A percentile compares a stretch with the other conserved stretches of the same genome.
phyloP scores from a whole-genome alignment of 2,888 invertebrate genomes.

The Papilio elwesi region DNA sequence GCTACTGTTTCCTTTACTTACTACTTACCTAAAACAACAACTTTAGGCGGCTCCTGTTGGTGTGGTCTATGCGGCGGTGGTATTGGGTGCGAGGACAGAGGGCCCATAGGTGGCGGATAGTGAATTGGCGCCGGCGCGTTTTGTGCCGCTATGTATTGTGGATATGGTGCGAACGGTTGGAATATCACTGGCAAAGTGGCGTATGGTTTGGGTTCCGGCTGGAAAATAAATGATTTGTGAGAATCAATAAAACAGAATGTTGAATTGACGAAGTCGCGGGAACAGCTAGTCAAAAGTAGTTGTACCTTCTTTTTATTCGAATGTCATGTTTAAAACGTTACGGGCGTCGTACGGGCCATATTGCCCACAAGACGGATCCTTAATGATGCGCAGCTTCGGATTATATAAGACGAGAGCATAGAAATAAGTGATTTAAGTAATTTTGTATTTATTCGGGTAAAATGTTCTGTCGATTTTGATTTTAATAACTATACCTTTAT shows the following conservation, averaged over 20 bases:
- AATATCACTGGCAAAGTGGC: conserved; percentile 76
- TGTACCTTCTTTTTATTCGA: too few relatives aligned
- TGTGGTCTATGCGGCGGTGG: conserved; percentile 58
- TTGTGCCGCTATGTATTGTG: conserved; percentile 66
- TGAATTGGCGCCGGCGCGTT: conserved; percentile 69
- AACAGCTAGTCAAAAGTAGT: too few relatives aligned
- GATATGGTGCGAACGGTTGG: conserved; percentile 75
- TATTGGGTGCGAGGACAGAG: conserved; percentile 60
- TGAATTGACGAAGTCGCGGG: background rate
- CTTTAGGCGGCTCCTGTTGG: conserved; percentile 77
- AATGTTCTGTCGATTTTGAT: background rate
- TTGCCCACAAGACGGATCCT: too few relatives aligned
- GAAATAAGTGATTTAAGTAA: too few relatives aligned
- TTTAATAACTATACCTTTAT: conserved; percentile 69
- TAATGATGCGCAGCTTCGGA: too few relatives aligned
- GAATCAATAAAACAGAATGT: background rate
- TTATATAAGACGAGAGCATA: too few relatives aligned
- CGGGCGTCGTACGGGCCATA: too few relatives aligned
- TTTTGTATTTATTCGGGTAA: too few relatives aligned
- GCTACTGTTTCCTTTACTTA: background rate
- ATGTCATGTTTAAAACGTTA: too few relatives aligned
- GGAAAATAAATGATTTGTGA: conserved; percentile 55
- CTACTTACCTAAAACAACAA: conserved; percentile 82
- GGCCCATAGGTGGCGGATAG: conserved; percentile 75
- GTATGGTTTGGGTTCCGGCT: conserved; percentile 78